Conservation (phyloP, 2,888 invertebrate genomes). For the Epsilonema sp. region DNA sequence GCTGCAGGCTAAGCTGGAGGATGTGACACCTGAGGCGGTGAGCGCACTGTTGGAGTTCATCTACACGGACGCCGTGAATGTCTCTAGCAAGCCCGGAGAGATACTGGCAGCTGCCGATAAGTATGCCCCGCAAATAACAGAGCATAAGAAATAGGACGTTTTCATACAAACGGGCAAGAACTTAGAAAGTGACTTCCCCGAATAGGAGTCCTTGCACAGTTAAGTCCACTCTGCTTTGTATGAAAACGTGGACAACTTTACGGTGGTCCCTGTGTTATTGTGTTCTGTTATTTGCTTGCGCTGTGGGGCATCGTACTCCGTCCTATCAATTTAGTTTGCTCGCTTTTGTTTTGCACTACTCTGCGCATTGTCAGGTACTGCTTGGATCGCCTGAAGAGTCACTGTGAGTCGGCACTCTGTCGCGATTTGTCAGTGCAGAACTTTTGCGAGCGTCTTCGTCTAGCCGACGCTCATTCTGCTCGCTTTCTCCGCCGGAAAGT, state of each 20-base stretch:
- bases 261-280: too few relatives aligned
- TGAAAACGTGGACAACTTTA: too few relatives aligned
- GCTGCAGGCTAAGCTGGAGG: slow-evolving; percentile 6
- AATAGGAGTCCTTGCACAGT: too few relatives aligned
- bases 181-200: too few relatives aligned
- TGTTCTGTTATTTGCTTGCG: neutral
- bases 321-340: too few relatives aligned
- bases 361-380: slow-evolving; percentile 51
- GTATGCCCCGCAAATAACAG: too few relatives aligned
- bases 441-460: slow-evolving; percentile 82
- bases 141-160: too few relatives aligned
- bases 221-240: too few relatives aligned
- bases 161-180: too few relatives aligned
- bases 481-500: slow-evolving; percentile 9
- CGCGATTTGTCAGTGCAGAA: slow-evolving; percentile 83
- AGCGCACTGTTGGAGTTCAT: slow-evolving; percentile 92
- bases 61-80: slow-evolving; percentile 49
- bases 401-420: slow-evolving; percentile 92
- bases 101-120: slow-evolving; percentile 91
- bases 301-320: too few relatives aligned
- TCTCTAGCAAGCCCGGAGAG: slow-evolving; percentile 83
- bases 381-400: slow-evolving; percentile 85
- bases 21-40: slow-evolving; percentile 48
- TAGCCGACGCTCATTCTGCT: slow-evolving; percentile 91
- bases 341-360: too few relatives aligned